phyloP scores from a whole-genome alignment of 2,797 vertebrate genomes.

The Acrossocheilus fasciatus region DNA sequence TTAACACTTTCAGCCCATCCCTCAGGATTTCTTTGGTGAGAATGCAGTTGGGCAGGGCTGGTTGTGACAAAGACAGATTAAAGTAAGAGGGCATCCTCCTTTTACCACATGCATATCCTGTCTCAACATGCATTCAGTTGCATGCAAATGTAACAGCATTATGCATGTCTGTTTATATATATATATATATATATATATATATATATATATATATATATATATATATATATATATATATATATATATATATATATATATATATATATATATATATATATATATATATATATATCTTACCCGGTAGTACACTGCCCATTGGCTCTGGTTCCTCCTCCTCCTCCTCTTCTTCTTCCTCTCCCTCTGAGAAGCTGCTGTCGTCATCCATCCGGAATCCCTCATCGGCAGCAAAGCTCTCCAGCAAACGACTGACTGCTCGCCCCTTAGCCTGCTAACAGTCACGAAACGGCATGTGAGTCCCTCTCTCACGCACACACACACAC shows the following conservation, averaged over 20 bases:
- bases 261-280: conserved; percentile 1
- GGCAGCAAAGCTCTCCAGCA: conserved; percentile 91
- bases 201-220: conserved; percentile 1
- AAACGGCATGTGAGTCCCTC: conserved; percentile 30
- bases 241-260: conserved; percentile 4
- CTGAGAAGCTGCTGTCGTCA: conserved; percentile 92
- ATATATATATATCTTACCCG: conserved; percentile 65
- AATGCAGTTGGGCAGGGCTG: conserved; percentile 86
- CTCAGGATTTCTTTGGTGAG: conserved; percentile 92
- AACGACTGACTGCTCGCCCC: conserved; percentile 88
- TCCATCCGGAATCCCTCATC: conserved; percentile 90
- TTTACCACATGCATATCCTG: conserved; percentile 10
- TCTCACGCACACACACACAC: conserved; percentile 32
- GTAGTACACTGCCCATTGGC: conserved; percentile 63
- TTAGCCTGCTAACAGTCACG: conserved; percentile 77
- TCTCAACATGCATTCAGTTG: not conserved
- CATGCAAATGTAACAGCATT: not conserved
- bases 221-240: conserved; percentile 14
- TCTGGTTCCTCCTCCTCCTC: conserved; percentile 60
- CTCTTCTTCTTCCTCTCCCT: conserved; percentile 83
- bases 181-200: conserved; percentile 2
- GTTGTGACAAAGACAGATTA: conserved; percentile 41
- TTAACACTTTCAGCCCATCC: conserved; percentile 93
- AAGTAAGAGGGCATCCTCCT: conserved; percentile 28
- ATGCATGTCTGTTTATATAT: not conserved